Evolutionary conservation across 1,140 invertebrate genomes (phyloP).

Genomic region (Hermetia illucens): DNA sequence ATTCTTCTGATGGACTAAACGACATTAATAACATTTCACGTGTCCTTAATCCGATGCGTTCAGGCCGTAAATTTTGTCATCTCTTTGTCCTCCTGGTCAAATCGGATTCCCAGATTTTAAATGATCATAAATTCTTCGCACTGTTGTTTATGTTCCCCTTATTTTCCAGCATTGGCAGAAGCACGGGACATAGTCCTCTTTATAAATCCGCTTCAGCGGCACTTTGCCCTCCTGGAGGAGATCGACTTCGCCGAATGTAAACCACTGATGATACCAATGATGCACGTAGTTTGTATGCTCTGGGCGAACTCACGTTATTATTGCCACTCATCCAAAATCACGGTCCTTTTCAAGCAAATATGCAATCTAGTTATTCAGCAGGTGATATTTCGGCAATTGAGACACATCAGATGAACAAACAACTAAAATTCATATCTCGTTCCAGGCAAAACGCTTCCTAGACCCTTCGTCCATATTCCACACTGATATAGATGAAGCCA

Average conservation of each 20-base stretch:
- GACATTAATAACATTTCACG: no score
- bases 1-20: no score
- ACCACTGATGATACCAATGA: constrained; percentile 57
- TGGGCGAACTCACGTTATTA: constrained; percentile 85
- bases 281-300: constrained; percentile 75
- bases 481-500: constrained; percentile 78
- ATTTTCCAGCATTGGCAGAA: constrained; percentile 63
- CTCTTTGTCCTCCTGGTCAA: no score
- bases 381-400: constrained; percentile 29
- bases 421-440: constrained; percentile 1
- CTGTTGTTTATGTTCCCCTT: no score
- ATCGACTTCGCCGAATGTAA: constrained; percentile 68
- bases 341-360: constrained; percentile 77
- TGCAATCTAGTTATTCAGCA: constrained; percentile 81
- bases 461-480: constrained; percentile 82
- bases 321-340: constrained; percentile 75
- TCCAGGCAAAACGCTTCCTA: constrained; percentile 63
- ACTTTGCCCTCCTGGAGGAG: constrained; percentile 70
- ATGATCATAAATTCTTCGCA: not conserved
- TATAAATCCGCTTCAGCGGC: constrained; percentile 65
- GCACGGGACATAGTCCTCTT: constrained; percentile 81
- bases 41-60: no score
- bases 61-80: no score
- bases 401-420: not conserved
- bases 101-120: not conserved